Evolutionary conservation across 2,113 vertebrate genomes (phyloP), one percentile per base, ranked within the genome.

Genomic region (Rallus limicola): DNA sequence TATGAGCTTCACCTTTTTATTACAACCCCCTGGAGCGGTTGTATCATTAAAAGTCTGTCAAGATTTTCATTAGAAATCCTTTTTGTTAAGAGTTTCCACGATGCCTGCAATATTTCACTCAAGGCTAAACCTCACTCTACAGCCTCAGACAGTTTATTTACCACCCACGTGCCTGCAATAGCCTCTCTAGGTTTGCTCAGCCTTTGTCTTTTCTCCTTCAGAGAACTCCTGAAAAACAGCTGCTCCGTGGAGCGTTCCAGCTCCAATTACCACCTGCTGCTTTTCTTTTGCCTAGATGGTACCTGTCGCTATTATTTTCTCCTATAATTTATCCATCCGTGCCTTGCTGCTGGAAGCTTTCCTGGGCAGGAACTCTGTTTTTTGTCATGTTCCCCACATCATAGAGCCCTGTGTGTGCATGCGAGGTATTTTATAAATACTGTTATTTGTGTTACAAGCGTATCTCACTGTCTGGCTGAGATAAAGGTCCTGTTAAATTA

Each of bases 1-100:
- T 90, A 90, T 76, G 77, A 85, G 67, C 74, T 90, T 91, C 86
- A 92, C 91, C 92, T 95, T 96, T 96, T 97, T 90, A 82, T 85
- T 96, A 78, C 63, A 72, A 36, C 10, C 67, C 85, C 89, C 93
- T 14, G 79, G 94, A 91, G 93, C 79, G 70, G 59, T 34, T 2
- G 2, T 90, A 82, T 95, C 91, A 93, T 90, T 97, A 96, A 94
- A 97, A 97, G 94, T 74, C 94, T 94, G 94, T 94, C 88, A 96
- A 94, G 93, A 78, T 95, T 97, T 96, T 95, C 93, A 96, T 97
- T 96, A 96, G 94, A 96, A 95, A 92, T 80, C 74, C 72, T 81
- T 69, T 67, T 46, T 65, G 86, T 71, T 92, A 94, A 88, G 92
- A 95, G 87, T 96, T 96, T 97, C 95, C 86, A 91, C 5, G 23